Conservation (phyloP, 2,888 invertebrate species). For the Geotrupes spiniger region DNA sequence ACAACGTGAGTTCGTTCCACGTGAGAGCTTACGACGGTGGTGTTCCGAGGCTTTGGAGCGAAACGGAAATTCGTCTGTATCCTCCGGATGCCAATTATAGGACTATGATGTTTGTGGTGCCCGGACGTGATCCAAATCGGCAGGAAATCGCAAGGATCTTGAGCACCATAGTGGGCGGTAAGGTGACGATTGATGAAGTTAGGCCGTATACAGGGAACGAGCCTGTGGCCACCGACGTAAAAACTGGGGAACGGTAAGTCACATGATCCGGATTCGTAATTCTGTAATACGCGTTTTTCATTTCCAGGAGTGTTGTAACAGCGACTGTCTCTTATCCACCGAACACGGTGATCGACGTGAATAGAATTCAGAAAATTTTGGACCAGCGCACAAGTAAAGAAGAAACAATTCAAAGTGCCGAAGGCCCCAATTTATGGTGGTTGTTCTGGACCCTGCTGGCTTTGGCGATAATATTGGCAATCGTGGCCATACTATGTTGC, state of each 20-base stretch:
- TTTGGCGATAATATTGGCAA: conserved; percentile 67
- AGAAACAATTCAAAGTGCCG: conserved; percentile 24
- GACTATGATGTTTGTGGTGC: conserved; percentile 76
- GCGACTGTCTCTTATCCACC: conserved; percentile 65
- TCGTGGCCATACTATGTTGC: conserved; percentile 75
- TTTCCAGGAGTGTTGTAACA: conserved; percentile 70
- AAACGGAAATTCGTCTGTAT: conserved; percentile 72
- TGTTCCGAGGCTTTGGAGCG: conserved; percentile 71
- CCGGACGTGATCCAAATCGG: conserved; percentile 72
- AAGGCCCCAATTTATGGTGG: conserved; percentile 61
- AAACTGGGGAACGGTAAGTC: conserved; percentile 21
- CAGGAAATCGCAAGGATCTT: conserved; percentile 72
- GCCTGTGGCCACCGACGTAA: conserved; percentile 56
- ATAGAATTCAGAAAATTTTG: conserved; percentile 65
- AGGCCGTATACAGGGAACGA: conserved; percentile 62
- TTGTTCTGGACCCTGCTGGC: conserved; percentile 73
- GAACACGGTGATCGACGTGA: conserved; percentile 67
- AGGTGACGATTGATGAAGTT: conserved; percentile 72
- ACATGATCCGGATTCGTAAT: background rate
- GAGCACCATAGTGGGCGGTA: conserved; percentile 75
- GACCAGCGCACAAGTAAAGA: conserved; percentile 31
- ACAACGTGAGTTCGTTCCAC: conserved; percentile 60
- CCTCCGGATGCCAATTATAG: conserved; percentile 74
- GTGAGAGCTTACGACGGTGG: conserved; percentile 83
- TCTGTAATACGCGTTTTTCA: no score